These are phyloP conservation scores for Callinectes sapidus DNA, from an alignment of 2,888 invertebrate species.

Conservation along the genomic window DNA sequence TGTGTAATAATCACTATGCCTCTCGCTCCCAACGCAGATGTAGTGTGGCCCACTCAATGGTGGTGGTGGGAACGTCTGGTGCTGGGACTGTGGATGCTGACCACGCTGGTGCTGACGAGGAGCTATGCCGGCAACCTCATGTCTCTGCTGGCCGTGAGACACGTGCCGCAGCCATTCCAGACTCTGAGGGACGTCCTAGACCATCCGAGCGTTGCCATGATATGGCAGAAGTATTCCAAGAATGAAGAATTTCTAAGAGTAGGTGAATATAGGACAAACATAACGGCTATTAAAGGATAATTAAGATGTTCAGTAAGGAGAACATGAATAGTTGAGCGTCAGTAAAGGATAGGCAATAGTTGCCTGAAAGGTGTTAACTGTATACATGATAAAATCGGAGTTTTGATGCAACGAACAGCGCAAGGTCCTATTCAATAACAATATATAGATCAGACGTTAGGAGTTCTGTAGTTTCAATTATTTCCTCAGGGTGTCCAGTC, in stretches of 20 bases:
- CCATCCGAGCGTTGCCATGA: conserved; percentile 33
- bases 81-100: conserved; percentile 52
- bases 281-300: too few species aligned
- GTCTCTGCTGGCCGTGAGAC: conserved; percentile 54
- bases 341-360: too few species aligned
- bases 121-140: conserved; percentile 54
- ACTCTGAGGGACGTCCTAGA: conserved; percentile 39
- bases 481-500: not conserved
- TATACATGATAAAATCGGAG: too few species aligned
- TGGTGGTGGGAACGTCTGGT: conserved; percentile 36
- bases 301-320: too few species aligned
- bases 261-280: not conserved
- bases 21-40: not conserved
- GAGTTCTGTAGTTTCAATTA: not conserved
- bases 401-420: too few species aligned
- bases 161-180: conserved; percentile 42
- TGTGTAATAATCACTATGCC: too few species aligned
- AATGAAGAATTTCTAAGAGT: conserved; percentile 10
- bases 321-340: too few species aligned
- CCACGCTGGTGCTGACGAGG: conserved; percentile 48
- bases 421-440: too few species aligned
- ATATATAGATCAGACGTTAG: not conserved
- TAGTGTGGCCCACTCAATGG: not conserved
- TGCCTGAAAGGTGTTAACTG: too few species aligned
- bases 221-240: conserved; percentile 21